Conservation (phyloP, 2,797 vertebrate genomes). For the Anableps anableps region DNA sequence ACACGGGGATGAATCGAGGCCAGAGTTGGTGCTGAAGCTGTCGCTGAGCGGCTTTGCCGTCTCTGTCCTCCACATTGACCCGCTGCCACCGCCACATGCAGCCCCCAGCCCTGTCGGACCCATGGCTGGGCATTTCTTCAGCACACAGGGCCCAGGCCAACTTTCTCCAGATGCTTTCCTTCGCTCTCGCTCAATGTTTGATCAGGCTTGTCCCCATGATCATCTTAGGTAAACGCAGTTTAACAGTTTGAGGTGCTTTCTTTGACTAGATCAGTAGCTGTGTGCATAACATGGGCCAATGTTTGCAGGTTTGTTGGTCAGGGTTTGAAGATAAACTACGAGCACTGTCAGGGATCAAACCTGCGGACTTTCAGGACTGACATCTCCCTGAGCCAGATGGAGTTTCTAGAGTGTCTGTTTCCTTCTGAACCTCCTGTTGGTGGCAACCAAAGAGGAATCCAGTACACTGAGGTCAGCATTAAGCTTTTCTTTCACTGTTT, state of each 20-base stretch:
- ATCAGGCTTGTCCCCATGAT: constrained; percentile 95
- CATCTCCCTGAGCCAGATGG: constrained; percentile 88
- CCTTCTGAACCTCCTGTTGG: constrained; percentile 83
- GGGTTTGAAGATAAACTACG: constrained; percentile 90
- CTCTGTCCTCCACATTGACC: constrained; percentile 97
- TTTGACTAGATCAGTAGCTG: not conserved
- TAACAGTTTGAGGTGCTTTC: not conserved
- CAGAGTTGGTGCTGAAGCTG: constrained; percentile 91
- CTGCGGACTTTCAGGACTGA: constrained; percentile 89
- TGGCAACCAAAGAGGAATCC: constrained; percentile 86
- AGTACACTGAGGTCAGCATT: constrained; percentile 93
- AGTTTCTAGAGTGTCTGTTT: constrained; percentile 95
- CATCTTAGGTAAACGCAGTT: constrained; percentile 88
- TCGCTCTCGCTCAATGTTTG: constrained; percentile 87
- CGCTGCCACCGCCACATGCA: constrained; percentile 91
- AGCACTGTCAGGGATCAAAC: constrained; percentile 90
- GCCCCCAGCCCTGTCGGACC: constrained; percentile 88
- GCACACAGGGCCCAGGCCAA: constrained; percentile 81
- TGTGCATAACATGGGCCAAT: constrained; percentile 18
- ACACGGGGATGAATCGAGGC: constrained; percentile 93
- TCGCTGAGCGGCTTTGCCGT: constrained; percentile 87
- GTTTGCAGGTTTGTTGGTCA: constrained; percentile 89
- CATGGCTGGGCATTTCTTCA: constrained; percentile 92
- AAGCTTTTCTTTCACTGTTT: constrained; percentile 20
- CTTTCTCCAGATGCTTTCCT: constrained; percentile 86